Evolutionary conservation across 2,888 invertebrate genomes (phyloP), one percentile per base, ranked within the genome.

Genomic region (Lepidocyrtoides sp.): DNA sequence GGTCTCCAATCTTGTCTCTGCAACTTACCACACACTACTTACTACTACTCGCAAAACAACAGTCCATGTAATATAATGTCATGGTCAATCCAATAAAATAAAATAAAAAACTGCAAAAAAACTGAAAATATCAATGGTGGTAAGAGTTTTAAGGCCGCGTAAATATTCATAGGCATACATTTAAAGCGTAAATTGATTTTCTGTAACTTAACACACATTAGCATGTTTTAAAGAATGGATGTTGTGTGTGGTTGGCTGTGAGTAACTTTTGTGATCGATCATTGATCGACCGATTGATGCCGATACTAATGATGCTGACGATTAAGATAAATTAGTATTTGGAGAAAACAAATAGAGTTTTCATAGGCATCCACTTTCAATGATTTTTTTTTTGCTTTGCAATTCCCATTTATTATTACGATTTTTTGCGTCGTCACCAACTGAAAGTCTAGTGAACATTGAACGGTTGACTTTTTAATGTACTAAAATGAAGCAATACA

Each of bases 31-130:
- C 44, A 75, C 48, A 75, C 75, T 44, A 75, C 41, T 41, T 32
- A 8, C 20, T 20, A 12, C 20, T n/a, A 36, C 36, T 4, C 36
- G 36, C 36, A 36, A 36, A 36, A 7, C 7, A 2, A 36, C 36
- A 36, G 36, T 72, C n/a, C 41, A 72, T 72, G 20, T 66, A 66
- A 41, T 36, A 82, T 57, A 82, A 82, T 82, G 82, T 82, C 82
- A 82, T 63, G 82, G 82, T 29, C 82, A 82, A 63, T 36, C 14
- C 60, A 82, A 82, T 32, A 26, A 57, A 82, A 41, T 63, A 14
- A 48, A 26, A 3, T 75, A n/a, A n/a, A n/a, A n/a, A 48, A 48
- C n/a, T 14, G 48, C 48, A 7, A 48, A 48, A 12, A n/a, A n/a
- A 48, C 5, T 14, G 48, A 48, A 48, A n/a, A 10, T 36, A 36